phyloP scores from a whole-genome alignment of 2,888 invertebrate species.

The Himalopsyche tibetana region DNA sequence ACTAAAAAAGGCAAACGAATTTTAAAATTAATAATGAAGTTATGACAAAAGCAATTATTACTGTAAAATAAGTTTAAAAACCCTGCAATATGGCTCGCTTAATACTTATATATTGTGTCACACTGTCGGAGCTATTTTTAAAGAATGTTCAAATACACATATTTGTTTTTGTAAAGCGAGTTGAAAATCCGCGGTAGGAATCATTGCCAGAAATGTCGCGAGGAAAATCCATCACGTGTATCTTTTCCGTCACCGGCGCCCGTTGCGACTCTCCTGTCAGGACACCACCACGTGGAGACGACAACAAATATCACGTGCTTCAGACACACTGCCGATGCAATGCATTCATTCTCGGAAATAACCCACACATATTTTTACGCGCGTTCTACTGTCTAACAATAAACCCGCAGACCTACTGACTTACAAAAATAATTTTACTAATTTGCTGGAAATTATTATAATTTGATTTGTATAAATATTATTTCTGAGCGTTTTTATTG shows the following conservation, averaged over 20 bases:
- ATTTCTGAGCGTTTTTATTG: no score
- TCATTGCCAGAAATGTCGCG: slow-evolving; percentile 5
- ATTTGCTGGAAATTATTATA: no score
- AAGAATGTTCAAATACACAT: neutral
- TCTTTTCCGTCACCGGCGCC: neutral
- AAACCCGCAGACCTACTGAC: neutral
- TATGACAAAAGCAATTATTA: no score
- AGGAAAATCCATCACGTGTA: slow-evolving; percentile 4
- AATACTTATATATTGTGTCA: no score
- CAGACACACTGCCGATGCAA: slow-evolving; percentile 16
- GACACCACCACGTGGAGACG: neutral
- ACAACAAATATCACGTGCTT: slow-evolving; percentile 17
- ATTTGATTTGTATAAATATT: no score
- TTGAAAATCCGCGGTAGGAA: neutral
- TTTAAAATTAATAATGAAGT: no score
- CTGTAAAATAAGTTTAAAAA: no score
- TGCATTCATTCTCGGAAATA: neutral
- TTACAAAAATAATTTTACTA: no score
- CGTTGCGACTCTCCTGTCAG: slow-evolving; percentile 36
- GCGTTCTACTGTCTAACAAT: neutral
- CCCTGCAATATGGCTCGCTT: no score
- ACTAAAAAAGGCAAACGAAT: no score
- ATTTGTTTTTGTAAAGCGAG: no score
- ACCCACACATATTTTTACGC: neutral
- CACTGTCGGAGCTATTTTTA: no score